Percentiles rank a stretch among this genome's conserved stretches.
Conservation (phyloP, 1,140 invertebrate genomes). For the Sweltsa coloradensis region DNA sequence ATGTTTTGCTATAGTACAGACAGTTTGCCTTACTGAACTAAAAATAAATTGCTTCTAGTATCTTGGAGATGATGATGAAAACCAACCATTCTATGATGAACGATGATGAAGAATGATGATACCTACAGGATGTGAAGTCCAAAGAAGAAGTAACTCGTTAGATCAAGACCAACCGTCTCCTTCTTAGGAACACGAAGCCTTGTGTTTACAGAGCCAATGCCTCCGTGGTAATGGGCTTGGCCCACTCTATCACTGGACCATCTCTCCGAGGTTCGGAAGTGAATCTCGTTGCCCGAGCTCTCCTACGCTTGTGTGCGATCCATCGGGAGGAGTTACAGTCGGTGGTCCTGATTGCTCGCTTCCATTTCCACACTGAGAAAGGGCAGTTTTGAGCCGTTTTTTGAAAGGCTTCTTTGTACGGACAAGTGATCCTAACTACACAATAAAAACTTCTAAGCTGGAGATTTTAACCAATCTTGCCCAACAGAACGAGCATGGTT, state of each 20-base stretch:
- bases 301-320: slow-evolving; percentile 82
- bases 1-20: too few relatives aligned
- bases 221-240: slow-evolving; percentile 90
- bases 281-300: slow-evolving; percentile 75
- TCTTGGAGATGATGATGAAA: slow-evolving; percentile 35
- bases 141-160: slow-evolving; percentile 38
- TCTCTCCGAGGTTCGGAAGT: slow-evolving; percentile 83
- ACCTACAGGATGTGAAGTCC: slow-evolving; percentile 18
- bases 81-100: slow-evolving; percentile 60
- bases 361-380: slow-evolving; percentile 79
- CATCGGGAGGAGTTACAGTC: slow-evolving; percentile 95
- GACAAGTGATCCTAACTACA: slow-evolving; percentile 89
- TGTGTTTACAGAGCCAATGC: slow-evolving; percentile 91
- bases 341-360: slow-evolving; percentile 86
- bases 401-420: slow-evolving; percentile 97
- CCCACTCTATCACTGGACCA: slow-evolving; percentile 94
- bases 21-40: too few relatives aligned
- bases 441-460: slow-evolving; percentile 95
- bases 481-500: slow-evolving; percentile 88
- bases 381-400: slow-evolving; percentile 94
- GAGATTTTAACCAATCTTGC: slow-evolving; percentile 95
- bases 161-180: slow-evolving; percentile 84
- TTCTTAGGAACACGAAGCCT: slow-evolving; percentile 85
- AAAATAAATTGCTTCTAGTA: too few relatives aligned
- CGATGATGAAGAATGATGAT: too few relatives aligned